Conservation (phyloP, 2,797 vertebrate genomes). For the Okamejei kenojei region DNA sequence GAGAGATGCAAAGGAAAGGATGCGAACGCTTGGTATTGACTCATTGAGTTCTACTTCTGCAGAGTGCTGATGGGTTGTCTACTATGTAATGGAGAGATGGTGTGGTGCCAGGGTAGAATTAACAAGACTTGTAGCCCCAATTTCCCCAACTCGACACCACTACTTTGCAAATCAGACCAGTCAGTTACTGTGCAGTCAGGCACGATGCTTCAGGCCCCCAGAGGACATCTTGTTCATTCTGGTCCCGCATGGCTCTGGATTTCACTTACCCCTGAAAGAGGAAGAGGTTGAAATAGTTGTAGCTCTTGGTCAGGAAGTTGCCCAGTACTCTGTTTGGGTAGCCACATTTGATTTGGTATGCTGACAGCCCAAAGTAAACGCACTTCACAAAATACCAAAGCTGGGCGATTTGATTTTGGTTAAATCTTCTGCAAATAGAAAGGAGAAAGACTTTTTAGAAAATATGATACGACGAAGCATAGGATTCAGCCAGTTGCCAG, state of each 20-base stretch:
- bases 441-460: not conserved
- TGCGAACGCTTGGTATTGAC: too few relatives aligned
- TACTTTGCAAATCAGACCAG: not conserved
- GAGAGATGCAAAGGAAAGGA: not conserved
- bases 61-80: too few relatives aligned
- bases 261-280: conserved; percentile 55
- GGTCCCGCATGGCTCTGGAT: not conserved
- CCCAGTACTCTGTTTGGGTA: conserved; percentile 61
- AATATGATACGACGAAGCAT: not conserved
- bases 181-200: not conserved
- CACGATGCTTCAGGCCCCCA: not conserved
- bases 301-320: conserved; percentile 65
- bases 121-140: not conserved
- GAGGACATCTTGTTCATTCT: not conserved
- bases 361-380: conserved; percentile 62
- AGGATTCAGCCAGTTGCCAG: too few relatives aligned
- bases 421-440: conserved; percentile 57
- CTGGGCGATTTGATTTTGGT: conserved; percentile 58
- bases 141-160: not conserved
- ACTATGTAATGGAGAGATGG: too few relatives aligned
- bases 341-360: conserved; percentile 62
- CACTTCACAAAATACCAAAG: conserved; percentile 66
- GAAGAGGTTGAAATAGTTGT: conserved; percentile 63
- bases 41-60: not conserved
- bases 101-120: not conserved